Evolutionary conservation across 1,140 invertebrate species (phyloP).

Genomic region (Caerostris darwini): DNA sequence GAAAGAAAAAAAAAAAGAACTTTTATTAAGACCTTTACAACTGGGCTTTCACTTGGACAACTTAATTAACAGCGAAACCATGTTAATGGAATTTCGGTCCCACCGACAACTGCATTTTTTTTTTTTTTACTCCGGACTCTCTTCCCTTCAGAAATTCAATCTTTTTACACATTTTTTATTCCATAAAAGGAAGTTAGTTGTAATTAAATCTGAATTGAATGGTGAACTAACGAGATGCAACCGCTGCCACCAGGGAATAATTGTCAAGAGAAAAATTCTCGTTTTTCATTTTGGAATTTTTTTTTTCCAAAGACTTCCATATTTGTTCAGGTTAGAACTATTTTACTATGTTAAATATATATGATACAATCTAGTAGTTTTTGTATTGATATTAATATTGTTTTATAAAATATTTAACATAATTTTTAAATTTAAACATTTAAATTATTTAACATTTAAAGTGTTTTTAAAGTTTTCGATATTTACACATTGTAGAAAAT

Average conservation of each 20-base stretch:
- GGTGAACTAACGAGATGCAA: neutral
- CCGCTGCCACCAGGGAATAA: slow-evolving; percentile 10
- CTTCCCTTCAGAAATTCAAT: neutral
- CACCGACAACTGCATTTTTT: neutral
- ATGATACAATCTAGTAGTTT: no score
- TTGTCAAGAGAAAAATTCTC: neutral
- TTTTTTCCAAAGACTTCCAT: no score
- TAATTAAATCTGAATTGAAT: slow-evolving; percentile 37
- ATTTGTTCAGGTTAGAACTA: no score
- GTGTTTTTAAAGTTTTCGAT: no score
- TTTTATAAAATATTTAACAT: no score
- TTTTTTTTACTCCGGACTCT: neutral
- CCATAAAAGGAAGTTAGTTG: slow-evolving; percentile 3
- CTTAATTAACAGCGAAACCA: slow-evolving; percentile 28
- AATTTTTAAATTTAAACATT: no score
- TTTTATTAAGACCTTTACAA: slow-evolving; percentile 5
- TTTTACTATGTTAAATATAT: no score
- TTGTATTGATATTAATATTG: no score
- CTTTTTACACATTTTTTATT: neutral
- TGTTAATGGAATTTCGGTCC: slow-evolving; percentile 18
- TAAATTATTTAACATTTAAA: no score
- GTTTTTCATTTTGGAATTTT: neutral
- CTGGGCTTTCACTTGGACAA: neutral
- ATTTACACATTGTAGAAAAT: no score
- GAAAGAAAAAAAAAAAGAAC: neutral